Evolutionary conservation across 2,113 vertebrate species (phyloP).

Genomic region (Bubo blakistoni): DNA sequence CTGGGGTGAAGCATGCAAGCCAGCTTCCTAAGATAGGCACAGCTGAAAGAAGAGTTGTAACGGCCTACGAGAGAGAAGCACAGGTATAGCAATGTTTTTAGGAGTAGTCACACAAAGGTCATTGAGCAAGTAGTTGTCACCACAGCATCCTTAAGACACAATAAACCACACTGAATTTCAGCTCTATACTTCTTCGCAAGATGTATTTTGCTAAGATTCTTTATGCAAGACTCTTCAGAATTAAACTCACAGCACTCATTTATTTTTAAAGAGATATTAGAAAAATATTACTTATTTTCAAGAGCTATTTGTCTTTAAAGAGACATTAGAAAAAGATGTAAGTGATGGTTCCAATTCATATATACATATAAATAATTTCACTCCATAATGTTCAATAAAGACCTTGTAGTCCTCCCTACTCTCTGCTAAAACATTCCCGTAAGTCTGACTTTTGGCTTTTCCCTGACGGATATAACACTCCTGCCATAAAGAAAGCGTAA

Average conservation of each 20-base stretch:
- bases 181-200: not conserved
- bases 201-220: not conserved
- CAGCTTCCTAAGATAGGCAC: not conserved
- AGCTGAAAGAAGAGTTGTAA: not conserved
- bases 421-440: not conserved
- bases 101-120: not conserved
- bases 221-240: not conserved
- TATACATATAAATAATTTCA: not conserved
- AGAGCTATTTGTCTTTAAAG: not conserved
- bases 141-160: not conserved
- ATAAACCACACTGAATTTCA: not conserved
- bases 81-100: not conserved
- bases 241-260: not conserved
- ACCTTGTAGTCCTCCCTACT: not conserved
- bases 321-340: not conserved
- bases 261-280: not conserved
- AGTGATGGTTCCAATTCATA: not conserved
- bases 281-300: not conserved
- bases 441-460: not conserved
- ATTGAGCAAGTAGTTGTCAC: not conserved
- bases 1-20: not conserved
- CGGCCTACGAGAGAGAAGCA: fast-evolving
- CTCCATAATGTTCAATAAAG: not conserved
- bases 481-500: conserved; percentile 6
- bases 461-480: not conserved